Conservation (phyloP, 2,797 vertebrate genomes). For the Phoebastria nigripes region DNA sequence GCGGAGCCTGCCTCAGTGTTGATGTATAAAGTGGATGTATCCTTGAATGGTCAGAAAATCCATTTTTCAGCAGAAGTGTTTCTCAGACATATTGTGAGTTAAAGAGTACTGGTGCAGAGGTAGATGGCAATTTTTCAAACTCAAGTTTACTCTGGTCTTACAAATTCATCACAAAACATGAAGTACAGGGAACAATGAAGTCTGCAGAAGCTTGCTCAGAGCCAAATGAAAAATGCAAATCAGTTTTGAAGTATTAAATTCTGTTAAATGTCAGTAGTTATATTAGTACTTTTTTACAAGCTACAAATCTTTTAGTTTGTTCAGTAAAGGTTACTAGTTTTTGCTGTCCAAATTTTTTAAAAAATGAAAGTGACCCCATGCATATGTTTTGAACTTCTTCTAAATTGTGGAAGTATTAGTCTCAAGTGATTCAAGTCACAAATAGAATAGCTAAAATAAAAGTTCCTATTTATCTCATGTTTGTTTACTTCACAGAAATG, state of each 20-base stretch:
- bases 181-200: neutral
- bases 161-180: neutral
- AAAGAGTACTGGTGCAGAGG: neutral
- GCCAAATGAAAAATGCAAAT: neutral
- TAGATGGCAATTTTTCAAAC: neutral
- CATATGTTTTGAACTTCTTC: neutral
- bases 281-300: neutral
- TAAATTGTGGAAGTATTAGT: neutral
- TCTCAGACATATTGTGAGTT: neutral
- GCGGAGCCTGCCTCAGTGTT: neutral
- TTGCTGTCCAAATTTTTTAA: neutral
- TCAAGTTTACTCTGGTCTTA: neutral
- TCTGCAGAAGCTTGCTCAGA: neutral
- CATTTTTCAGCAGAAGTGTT: neutral
- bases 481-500: conserved; percentile 53
- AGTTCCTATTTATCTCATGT: neutral
- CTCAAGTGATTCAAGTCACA: neutral
- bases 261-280: neutral
- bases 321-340: neutral
- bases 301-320: neutral
- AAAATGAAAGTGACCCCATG: neutral
- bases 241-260: neutral
- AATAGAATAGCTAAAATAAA: conserved; percentile 18
- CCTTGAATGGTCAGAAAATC: conserved; percentile 1
- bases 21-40: neutral